Evolutionary conservation across 2,797 vertebrate species (phyloP).

Genomic region (Thamnophis elegans): DNA sequence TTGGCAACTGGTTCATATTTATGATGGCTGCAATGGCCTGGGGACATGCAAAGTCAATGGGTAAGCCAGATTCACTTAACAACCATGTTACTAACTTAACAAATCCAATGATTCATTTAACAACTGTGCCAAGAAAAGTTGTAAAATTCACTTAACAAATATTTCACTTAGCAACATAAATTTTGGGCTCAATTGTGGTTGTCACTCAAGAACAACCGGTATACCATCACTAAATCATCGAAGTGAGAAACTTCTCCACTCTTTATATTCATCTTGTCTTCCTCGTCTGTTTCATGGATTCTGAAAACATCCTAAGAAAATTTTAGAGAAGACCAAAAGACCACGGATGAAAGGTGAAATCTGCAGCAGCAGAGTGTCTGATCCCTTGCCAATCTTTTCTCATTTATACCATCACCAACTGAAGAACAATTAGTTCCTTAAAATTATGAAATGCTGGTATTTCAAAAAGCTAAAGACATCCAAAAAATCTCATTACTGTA

Average conservation of each 20-base stretch:
- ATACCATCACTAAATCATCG: neutral
- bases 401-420: neutral
- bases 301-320: neutral
- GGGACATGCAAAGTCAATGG: neutral
- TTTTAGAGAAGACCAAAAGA: neutral
- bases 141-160: too few species aligned
- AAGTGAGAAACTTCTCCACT: neutral
- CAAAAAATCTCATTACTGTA: neutral
- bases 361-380: neutral
- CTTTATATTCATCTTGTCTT: neutral
- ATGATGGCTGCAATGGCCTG: too few species aligned
- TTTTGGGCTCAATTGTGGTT: too few species aligned
- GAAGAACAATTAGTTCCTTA: neutral
- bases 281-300: neutral
- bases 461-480: neutral
- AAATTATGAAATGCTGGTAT: slow-evolving; percentile 7
- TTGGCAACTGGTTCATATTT: too few species aligned
- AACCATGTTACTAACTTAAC: neutral
- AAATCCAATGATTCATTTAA: neutral
- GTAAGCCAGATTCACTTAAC: neutral
- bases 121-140: neutral
- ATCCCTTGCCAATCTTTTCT: neutral
- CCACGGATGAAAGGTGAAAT: neutral
- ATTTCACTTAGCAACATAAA: too few species aligned
- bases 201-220: too few species aligned